Evolutionary conservation across 2,797 vertebrate species (phyloP), one percentile per base, ranked within the genome.

Genomic region (Sebastiscus albofasciatus): DNA sequence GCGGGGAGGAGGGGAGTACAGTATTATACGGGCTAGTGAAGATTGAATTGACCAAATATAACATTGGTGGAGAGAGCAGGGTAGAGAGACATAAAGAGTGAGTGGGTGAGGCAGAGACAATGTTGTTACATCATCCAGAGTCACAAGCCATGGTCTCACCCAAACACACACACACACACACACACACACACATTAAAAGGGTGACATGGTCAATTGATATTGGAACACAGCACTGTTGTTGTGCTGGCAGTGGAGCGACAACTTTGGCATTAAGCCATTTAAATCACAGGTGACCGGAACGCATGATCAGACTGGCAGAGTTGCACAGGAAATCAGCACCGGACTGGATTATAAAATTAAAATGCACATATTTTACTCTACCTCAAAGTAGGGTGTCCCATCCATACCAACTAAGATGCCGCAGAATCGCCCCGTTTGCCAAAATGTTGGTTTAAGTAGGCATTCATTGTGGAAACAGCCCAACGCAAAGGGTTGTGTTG

Each of bases 51-150:
- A 90, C 61, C 52, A 78, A 69, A 80, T 42, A 75, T 62, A 59
- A 85, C 33, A 72, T 33, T 67, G 64, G 16, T 72, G 54, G 24
- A 79, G 24, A 69, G 60, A 65, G 73, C 61, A 16, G 1, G 55
- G 22, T 27, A 67, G 64, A 79, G 74, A 81, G 59, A 77, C 67
- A 31, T 62, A 31, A 36, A 82, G 39, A 77, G n/a, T 79, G 70
- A 77, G 65, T 58, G 77, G 71, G 59, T 69, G 74, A 79, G 54
- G 73, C 65, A 72, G 73, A 82, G 56, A 80, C 60, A 75, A 74
- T 70, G 75, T 74, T 79, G 67, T 86, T 87, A 82, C 75, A 84
- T 89, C 83, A 89, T 20, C n/a, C 61, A 72, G 29, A 72, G 62
- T 67, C 70, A 81, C 49, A 88, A 80, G 61, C 20, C 54, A 75